Percentiles rank a stretch among this genome's conserved stretches.
Conservation (phyloP, 2,888 invertebrate species). For the Papilio gigon region DNA sequence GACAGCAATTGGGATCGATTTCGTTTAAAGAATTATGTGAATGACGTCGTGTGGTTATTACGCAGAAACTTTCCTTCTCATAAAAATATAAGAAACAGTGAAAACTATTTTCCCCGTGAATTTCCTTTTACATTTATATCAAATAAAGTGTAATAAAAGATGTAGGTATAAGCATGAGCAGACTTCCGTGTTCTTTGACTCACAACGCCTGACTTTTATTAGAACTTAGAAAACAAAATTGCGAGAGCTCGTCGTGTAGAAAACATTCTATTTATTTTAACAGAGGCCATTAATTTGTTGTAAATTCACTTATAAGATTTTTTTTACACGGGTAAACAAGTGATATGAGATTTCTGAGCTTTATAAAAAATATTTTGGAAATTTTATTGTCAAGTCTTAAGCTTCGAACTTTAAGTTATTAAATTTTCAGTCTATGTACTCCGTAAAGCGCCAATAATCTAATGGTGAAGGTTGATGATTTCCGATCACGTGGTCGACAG, state of each 20-base stretch:
- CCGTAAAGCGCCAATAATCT: no score
- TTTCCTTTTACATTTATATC: not conserved
- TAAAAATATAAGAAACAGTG: not conserved
- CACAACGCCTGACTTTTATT: slow-evolving; percentile 24
- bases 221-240: slow-evolving; percentile 22
- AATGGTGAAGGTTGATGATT: no score
- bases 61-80: not conserved
- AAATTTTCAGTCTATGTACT: no score
- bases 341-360: no score
- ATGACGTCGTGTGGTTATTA: no score
- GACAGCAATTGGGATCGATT: no score
- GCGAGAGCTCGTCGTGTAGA: slow-evolving; percentile 1
- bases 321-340: no score
- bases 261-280: slow-evolving; percentile 14
- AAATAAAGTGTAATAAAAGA: slow-evolving; percentile 13
- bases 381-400: no score
- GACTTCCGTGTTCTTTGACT: slow-evolving; percentile 19
- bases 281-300: not conserved
- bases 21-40: no score
- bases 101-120: not conserved
- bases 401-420: no score
- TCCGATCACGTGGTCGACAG: no score
- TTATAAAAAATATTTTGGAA: no score
- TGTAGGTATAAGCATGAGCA: not conserved
- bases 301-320: not conserved